phyloP scores from a whole-genome alignment of 1,140 invertebrate genomes.

The Zaprionus taronus region DNA sequence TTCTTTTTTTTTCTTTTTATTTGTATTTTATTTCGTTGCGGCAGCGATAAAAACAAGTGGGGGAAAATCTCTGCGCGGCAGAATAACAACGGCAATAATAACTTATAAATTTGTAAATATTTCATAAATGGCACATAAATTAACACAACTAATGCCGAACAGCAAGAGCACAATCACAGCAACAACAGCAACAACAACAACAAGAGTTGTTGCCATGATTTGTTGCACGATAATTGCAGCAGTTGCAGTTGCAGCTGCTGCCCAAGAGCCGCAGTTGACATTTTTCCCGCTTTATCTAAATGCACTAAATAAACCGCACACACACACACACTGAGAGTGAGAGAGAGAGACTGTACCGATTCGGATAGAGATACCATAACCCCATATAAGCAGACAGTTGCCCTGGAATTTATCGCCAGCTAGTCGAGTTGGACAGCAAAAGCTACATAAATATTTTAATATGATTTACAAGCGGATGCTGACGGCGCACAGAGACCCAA shows the following conservation, averaged over 20 bases:
- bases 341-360: neutral
- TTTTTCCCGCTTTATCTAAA: conserved; percentile 76
- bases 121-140: conserved; percentile 80
- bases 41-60: conserved; percentile 53
- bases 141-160: conserved; percentile 77
- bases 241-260: conserved; percentile 63
- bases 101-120: conserved; percentile 80
- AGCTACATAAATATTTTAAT: conserved; percentile 72
- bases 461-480: conserved; percentile 80
- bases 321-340: conserved; percentile 25
- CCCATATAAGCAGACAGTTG: conserved; percentile 62
- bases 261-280: conserved; percentile 67
- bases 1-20: neutral
- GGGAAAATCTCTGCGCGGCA: conserved; percentile 39
- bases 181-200: conserved; percentile 40
- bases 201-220: conserved; percentile 65
- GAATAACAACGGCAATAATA: conserved; percentile 54
- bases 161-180: conserved; percentile 31
- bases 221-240: conserved; percentile 77
- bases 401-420: conserved; percentile 61
- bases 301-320: conserved; percentile 70
- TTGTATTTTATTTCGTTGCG: neutral
- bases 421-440: conserved; percentile 8
- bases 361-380: conserved; percentile 37
- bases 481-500: conserved; percentile 46